These are phyloP conservation scores for Temnopleurus reevesii DNA, from an alignment of 53 echinoderm and acorn worm genomes.

Conservation along the genomic window DNA sequence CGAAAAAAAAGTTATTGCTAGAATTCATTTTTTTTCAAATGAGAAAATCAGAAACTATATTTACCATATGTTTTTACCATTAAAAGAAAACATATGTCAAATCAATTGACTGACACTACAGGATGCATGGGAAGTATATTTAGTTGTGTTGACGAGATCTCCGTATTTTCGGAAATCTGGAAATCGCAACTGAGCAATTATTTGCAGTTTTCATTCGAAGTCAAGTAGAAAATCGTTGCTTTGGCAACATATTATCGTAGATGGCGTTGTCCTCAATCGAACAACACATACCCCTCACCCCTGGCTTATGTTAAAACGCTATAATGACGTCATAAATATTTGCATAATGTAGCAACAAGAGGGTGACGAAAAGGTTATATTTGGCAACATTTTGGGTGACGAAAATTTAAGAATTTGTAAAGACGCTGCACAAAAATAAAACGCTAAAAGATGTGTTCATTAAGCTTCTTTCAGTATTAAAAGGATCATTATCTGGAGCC, in stretches of 20 bases:
- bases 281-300: neutral
- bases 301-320: neutral
- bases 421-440: neutral
- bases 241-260: neutral
- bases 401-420: neutral
- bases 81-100: neutral
- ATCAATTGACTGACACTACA: neutral
- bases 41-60: neutral
- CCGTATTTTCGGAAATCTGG: neutral
- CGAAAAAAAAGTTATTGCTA: neutral
- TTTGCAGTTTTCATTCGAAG: constrained; percentile 20
- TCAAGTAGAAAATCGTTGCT: constrained; percentile 12
- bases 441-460: neutral
- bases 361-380: constrained; percentile 38
- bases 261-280: constrained; percentile 7
- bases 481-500: too few species aligned
- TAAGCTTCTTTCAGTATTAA: too few species aligned
- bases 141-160: constrained; percentile 8
- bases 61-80: neutral
- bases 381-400: constrained; percentile 18
- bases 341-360: neutral
- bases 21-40: neutral
- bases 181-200: neutral
- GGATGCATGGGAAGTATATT: neutral
- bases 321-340: constrained; percentile 42